A percentile compares a stretch with the other conserved stretches of the same genome.
These are phyloP conservation scores for Ciconia boyciana DNA, from an alignment of 2,113 vertebrate species.

Conservation along the genomic window DNA sequence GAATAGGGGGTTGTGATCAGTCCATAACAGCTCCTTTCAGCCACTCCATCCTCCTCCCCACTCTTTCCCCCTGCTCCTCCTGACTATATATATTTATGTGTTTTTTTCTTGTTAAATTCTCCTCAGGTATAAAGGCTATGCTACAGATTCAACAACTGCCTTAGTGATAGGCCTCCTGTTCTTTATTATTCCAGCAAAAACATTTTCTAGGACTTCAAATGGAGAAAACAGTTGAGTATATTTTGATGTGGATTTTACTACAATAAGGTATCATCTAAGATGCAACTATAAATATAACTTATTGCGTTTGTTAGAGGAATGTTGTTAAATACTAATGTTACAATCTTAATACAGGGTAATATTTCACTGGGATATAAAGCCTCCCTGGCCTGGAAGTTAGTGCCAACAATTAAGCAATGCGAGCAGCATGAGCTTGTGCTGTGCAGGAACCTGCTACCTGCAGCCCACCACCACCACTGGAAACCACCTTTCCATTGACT, in stretches of 20 bases:
- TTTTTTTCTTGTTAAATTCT: slow-evolving; percentile 16
- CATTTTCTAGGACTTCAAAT: slow-evolving; percentile 59
- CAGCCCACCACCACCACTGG: neutral
- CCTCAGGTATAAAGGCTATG: slow-evolving; percentile 76
- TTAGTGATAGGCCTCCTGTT: slow-evolving; percentile 86
- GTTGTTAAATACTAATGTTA: neutral
- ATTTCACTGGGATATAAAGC: neutral
- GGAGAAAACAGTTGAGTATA: slow-evolving; percentile 81
- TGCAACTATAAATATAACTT: neutral
- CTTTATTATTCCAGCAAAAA: slow-evolving; percentile 86
- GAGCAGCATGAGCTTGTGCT: neutral
- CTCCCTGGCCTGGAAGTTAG: neutral
- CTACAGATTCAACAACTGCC: slow-evolving; percentile 87
- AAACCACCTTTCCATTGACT: neutral
- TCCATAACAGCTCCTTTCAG: neutral
- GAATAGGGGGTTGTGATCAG: neutral
- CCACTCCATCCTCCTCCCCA: neutral
- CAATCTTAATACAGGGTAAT: neutral
- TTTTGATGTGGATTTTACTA: neutral
- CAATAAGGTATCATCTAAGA: neutral
- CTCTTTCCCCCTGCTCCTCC: neutral
- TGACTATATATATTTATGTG: neutral
- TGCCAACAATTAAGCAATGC: neutral
- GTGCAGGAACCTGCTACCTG: neutral
- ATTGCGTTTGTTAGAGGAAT: neutral